Conservation (phyloP, 1,140 invertebrate species). For the Magallana angulata region DNA sequence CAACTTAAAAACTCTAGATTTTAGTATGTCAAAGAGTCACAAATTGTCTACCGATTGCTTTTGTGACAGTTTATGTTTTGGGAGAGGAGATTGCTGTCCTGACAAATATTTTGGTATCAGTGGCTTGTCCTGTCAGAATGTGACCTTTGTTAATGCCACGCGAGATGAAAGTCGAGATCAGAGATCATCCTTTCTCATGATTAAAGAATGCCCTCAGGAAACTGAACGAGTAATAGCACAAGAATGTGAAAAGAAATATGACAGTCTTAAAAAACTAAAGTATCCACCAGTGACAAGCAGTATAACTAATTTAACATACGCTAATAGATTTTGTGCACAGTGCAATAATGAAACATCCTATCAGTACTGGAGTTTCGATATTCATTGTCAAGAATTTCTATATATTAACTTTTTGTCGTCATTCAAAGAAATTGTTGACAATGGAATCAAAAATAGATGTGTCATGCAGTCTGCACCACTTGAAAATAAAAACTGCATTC, state of each 20-base stretch:
- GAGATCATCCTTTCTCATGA: neutral
- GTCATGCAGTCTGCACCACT: slow-evolving; percentile 1
- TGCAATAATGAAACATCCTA: slow-evolving; percentile 41
- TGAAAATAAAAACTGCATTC: neutral
- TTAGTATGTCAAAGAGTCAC: neutral
- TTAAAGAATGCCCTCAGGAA: neutral
- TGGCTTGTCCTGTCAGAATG: slow-evolving; percentile 8
- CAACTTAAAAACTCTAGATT: neutral
- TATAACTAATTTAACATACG: slow-evolving; percentile 8
- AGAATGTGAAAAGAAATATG: slow-evolving; percentile 3
- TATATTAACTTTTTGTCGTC: too few species aligned
- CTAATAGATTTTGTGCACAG: slow-evolving; percentile 42
- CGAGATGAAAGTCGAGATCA: neutral
- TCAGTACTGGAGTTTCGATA: slow-evolving; percentile 33
- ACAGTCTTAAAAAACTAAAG: neutral
- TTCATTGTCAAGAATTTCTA: slow-evolving; percentile 42
- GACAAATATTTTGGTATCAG: slow-evolving; percentile 25
- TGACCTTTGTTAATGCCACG: neutral
- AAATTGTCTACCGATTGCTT: slow-evolving; percentile 35
- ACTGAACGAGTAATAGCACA: neutral
- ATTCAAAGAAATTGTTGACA: slow-evolving; percentile 40
- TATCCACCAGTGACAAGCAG: slow-evolving; percentile 30
- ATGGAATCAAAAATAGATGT: slow-evolving; percentile 15
- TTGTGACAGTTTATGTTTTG: slow-evolving; percentile 38
- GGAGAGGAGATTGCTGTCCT: slow-evolving; percentile 47